phyloP scores from a whole-genome alignment of 2,113 vertebrate genomes.

The Atherinomorus stipes region DNA sequence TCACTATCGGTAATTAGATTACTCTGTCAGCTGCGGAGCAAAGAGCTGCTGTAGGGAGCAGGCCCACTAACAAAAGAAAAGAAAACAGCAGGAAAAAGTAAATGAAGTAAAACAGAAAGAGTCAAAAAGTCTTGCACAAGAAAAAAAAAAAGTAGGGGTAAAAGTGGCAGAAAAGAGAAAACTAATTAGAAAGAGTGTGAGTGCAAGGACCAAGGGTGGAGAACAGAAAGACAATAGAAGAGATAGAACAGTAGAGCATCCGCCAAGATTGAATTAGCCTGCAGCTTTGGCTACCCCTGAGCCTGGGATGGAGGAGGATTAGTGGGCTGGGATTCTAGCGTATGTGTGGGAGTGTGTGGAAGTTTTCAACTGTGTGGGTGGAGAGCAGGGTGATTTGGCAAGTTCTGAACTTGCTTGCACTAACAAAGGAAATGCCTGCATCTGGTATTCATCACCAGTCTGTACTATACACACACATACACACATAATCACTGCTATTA shows the following conservation, averaged over 20 bases:
- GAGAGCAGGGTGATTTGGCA: conserved; percentile 77
- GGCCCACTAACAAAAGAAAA: background rate
- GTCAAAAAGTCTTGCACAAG: background rate
- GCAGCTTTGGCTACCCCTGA: conserved; percentile 76
- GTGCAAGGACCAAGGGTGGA: conserved; percentile 53
- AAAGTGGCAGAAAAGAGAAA: conserved; percentile 30
- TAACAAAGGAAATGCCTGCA: conserved; percentile 83
- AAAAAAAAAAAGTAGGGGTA: background rate
- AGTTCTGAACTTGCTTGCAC: conserved; percentile 77
- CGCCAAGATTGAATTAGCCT: conserved; percentile 78
- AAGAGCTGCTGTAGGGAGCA: conserved; percentile 13
- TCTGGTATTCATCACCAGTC: conserved; percentile 77
- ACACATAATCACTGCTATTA: conserved; percentile 33
- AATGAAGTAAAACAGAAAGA: conserved; percentile 5
- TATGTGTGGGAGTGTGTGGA: conserved; percentile 78
- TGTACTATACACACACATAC: conserved; percentile 53
- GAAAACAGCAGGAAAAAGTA: conserved; percentile 1
- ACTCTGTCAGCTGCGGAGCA: conserved; percentile 51
- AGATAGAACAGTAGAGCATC: conserved; percentile 52
- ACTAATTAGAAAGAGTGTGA: conserved; percentile 52
- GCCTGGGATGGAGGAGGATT: conserved; percentile 76
- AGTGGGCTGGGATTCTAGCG: conserved; percentile 72
- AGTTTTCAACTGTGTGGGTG: conserved; percentile 77
- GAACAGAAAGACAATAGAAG: conserved; percentile 49
- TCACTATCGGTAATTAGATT: conserved; percentile 74